Percentiles rank a stretch among this genome's conserved stretches.
Conservation (phyloP, 2,113 vertebrate genomes). For the Athene cunicularia region DNA sequence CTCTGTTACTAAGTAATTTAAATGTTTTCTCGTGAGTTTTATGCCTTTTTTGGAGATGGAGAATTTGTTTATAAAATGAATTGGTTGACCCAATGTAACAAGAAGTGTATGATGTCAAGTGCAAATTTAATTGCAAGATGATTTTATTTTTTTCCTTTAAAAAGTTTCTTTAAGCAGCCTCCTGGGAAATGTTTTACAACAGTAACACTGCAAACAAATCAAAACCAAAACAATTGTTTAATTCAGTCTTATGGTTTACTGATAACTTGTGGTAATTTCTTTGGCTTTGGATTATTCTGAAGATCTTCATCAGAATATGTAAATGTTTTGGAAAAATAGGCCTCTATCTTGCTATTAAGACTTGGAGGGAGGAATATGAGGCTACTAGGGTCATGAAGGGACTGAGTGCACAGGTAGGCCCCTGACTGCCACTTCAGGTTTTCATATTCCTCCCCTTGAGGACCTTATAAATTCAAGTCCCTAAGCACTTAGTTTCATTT, state of each 20-base stretch:
- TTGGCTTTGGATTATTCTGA: background rate
- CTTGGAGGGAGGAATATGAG: background rate
- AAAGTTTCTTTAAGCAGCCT: background rate
- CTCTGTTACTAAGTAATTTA: background rate
- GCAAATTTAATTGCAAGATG: background rate
- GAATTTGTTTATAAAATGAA: background rate
- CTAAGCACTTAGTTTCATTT: background rate
- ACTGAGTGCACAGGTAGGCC: background rate
- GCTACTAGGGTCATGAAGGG: background rate
- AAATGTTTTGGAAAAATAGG: background rate
- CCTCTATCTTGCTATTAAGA: background rate
- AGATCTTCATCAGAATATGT: background rate
- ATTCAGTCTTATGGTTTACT: background rate
- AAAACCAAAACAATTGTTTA: background rate
- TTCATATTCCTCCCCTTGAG: background rate
- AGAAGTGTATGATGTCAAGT: background rate
- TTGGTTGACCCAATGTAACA: background rate
- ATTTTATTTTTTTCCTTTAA: background rate
- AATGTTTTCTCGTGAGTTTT: background rate
- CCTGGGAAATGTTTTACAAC: background rate
- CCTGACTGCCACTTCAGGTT: background rate
- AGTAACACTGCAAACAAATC: background rate
- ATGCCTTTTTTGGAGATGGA: background rate
- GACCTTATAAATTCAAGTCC: background rate
- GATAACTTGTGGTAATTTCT: background rate